Evolutionary conservation across 53 echinoderm and acorn worm species (phyloP).

Genomic region (Holothuria scabra): DNA sequence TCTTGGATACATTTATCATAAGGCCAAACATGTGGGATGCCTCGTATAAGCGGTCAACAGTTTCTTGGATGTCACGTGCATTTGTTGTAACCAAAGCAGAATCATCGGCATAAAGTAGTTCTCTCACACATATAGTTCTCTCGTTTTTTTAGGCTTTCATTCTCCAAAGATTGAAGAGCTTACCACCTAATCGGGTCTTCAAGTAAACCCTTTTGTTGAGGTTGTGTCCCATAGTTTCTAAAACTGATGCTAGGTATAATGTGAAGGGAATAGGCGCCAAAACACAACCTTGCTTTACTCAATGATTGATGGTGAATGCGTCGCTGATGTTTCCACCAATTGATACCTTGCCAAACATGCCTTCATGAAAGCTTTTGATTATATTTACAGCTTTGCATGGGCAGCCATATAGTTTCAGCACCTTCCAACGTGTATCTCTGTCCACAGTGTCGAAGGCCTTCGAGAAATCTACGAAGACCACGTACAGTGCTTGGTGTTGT

Average conservation of each 20-base stretch:
- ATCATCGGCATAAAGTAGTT: too few relatives aligned
- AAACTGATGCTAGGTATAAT: constrained; percentile 49
- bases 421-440: constrained; percentile 36
- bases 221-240: constrained; percentile 6
- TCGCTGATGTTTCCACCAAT: constrained; percentile 17
- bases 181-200: constrained; percentile 45
- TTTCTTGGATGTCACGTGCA: too few relatives aligned
- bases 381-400: not conserved
- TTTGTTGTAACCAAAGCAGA: too few relatives aligned
- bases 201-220: constrained; percentile 45
- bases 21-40: constrained; percentile 32
- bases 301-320: constrained; percentile 20
- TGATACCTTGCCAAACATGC: constrained; percentile 18
- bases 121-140: too few relatives aligned
- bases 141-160: constrained; percentile 6
- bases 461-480: constrained; percentile 49
- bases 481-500: constrained; percentile 30
- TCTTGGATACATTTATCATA: constrained; percentile 44
- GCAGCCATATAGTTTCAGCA: constrained; percentile 41
- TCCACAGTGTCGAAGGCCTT: constrained; percentile 57
- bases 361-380: constrained; percentile 36
- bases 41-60: not conserved
- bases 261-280: constrained; percentile 65
- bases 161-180: constrained; percentile 55
- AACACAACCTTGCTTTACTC: constrained; percentile 62